These are phyloP conservation scores for Helleia helle DNA, from an alignment of 2,888 invertebrate genomes.

Conservation along the genomic window DNA sequence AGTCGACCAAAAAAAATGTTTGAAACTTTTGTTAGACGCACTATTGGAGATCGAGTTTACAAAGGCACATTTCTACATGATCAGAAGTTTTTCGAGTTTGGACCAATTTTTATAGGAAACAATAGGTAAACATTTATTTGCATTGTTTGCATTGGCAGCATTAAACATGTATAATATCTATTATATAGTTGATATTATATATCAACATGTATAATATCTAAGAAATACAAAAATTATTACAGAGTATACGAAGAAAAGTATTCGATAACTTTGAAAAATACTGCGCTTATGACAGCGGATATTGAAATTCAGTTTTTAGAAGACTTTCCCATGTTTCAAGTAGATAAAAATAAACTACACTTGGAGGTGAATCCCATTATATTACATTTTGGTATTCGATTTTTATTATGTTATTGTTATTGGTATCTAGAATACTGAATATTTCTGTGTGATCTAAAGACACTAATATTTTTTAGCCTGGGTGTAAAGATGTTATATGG, in stretches of 20 bases:
- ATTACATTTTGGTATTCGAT: too few species aligned
- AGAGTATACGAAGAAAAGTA: constrained; percentile 64
- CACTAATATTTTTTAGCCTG: constrained; percentile 54
- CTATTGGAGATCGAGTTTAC: constrained; percentile 47
- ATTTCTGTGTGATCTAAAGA: too few species aligned
- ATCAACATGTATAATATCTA: too few species aligned
- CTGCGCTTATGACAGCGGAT: constrained; percentile 63
- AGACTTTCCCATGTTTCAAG: constrained; percentile 54
- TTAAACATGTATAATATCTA: too few species aligned
- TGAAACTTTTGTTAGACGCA: constrained; percentile 50
- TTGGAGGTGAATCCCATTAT: constrained; percentile 44
- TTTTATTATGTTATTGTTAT: too few species aligned
- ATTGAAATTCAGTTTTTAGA: constrained; percentile 57
- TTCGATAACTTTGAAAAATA: constrained; percentile 67
- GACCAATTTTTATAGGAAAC: constrained; percentile 55
- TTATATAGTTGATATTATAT: too few species aligned
- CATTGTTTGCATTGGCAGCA: neutral
- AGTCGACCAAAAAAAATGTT: constrained; percentile 66
- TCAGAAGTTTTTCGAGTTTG: constrained; percentile 55
- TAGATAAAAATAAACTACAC: constrained; percentile 44
- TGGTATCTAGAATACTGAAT: too few species aligned
- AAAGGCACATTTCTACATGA: constrained; percentile 60
- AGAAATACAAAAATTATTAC: constrained; percentile 14
- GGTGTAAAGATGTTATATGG: constrained; percentile 43
- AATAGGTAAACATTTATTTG: constrained; percentile 32